Evolutionary conservation across 2,797 vertebrate genomes (phyloP), one percentile per base, ranked within the genome.

Genomic region (Podarcis siculus): DNA sequence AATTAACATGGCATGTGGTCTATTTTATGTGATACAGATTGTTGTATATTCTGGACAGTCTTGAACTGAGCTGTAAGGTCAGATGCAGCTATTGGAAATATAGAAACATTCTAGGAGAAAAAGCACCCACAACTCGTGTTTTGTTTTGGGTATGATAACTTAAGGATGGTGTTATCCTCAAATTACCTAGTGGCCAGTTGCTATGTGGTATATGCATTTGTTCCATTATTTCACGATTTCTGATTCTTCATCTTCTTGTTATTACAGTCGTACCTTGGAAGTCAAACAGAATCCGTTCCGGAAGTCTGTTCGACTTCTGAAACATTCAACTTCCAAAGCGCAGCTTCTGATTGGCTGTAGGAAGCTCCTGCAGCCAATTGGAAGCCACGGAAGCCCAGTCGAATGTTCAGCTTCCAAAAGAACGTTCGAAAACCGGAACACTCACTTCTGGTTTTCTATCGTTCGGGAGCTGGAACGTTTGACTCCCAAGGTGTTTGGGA

Each of bases 21-120:
- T 39, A 49, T 4, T 5, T 4, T 6, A 0, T 2, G 42, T 12
- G 83, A 27, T 83, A 73, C 5, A 49, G 3, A 1, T 4, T 0
- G 15, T 1, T 35, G 39, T 9, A 73, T n/a, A 77, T 72, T 82
- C 7, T 0, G 0, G 5, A 42, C 49, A 55, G 49, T 55, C 49
- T 55, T 55, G 49, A 55, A 55, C 49, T 55, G 49, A 15, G 49
- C 55, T 8, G 15, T 13, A 8, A 37, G 71, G 39, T 25, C 8
- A 37, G 23, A 35, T 32, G 19, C 1, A 19, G 25, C n/a, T 4
- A 73, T 1, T 23, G 3, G 78, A n/a, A 39, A 87, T 82, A 42
- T 49, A 67, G 25, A 73, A 73, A 66, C 78, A 55, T 37, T 64
- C 35, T 37, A 35, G 15, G 71, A 72, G 77, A 39, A 39, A 15